These are phyloP conservation scores for Belonocnema kinseyi DNA, from an alignment of 1,140 invertebrate species.

Conservation along the genomic window DNA sequence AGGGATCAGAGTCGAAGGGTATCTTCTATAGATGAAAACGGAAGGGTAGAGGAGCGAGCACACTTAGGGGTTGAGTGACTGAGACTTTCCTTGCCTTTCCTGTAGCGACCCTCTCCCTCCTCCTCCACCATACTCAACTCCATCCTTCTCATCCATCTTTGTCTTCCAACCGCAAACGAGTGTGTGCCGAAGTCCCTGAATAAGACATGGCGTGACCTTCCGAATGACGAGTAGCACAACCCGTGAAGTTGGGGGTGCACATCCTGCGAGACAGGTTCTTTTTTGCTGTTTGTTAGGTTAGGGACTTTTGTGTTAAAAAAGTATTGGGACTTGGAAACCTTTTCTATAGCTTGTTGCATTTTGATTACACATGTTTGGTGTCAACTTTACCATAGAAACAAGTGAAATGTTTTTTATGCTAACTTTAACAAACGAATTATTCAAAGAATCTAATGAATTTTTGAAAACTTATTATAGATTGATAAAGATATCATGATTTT, in stretches of 20 bases:
- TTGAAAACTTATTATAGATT: too few relatives aligned
- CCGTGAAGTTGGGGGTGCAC: slow-evolving; percentile 15
- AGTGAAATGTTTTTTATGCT: too few relatives aligned
- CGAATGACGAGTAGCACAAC: not conserved
- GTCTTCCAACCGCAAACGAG: slow-evolving; percentile 56
- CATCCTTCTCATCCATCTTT: slow-evolving; percentile 47
- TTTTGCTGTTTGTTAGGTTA: slow-evolving; percentile 8
- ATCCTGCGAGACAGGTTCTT: slow-evolving; percentile 7
- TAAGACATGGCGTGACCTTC: slow-evolving; percentile 48
- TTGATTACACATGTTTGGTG: too few relatives aligned
- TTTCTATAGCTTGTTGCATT: too few relatives aligned
- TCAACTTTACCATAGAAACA: too few relatives aligned
- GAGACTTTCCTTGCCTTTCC: slow-evolving; percentile 38
- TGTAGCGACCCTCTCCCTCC: slow-evolving; percentile 33
- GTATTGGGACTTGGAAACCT: too few relatives aligned
- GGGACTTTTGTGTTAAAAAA: not conserved
- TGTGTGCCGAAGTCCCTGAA: slow-evolving; percentile 56
- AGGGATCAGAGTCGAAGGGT: slow-evolving; percentile 65
- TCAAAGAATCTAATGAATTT: too few relatives aligned
- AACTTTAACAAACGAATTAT: too few relatives aligned
- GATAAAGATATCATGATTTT: too few relatives aligned
- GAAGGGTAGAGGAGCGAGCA: slow-evolving; percentile 47
- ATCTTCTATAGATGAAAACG: slow-evolving; percentile 67
- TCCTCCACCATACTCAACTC: slow-evolving; percentile 43
- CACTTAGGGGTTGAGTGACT: slow-evolving; percentile 56